Evolutionary conservation across 2,888 invertebrate species (phyloP).

Genomic region (Dastarcus helophoroides): DNA sequence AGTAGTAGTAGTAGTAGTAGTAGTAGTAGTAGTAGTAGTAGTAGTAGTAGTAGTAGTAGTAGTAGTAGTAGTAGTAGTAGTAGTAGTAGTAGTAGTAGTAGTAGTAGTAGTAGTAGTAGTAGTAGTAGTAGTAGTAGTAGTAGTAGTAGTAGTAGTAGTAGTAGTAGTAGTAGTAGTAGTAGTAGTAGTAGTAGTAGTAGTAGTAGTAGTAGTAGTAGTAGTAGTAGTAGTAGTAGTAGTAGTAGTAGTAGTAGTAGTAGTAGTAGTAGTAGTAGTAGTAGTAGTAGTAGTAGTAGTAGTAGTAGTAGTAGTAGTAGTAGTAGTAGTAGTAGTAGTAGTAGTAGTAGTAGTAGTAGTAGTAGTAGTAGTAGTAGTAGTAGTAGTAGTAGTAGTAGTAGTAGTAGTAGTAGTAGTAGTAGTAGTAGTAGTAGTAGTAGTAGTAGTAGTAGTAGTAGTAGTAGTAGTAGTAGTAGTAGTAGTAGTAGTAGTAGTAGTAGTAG

Average conservation of each 20-base stretch:
- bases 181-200: constrained; percentile 2
- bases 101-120: constrained; percentile 2
- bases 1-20: constrained; percentile 2
- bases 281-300: constrained; percentile 2
- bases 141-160: constrained; percentile 2
- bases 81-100: constrained; percentile 2
- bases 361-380: constrained; percentile 2
- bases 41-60: constrained; percentile 2
- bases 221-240: constrained; percentile 2
- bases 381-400: constrained; percentile 2
- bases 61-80: constrained; percentile 2
- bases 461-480: constrained; percentile 2
- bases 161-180: constrained; percentile 2
- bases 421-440: constrained; percentile 2
- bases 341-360: constrained; percentile 2
- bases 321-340: constrained; percentile 2
- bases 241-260: constrained; percentile 2
- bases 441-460: constrained; percentile 2
- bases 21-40: constrained; percentile 2
- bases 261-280: constrained; percentile 2
- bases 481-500: constrained; percentile 2
- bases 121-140: constrained; percentile 2
- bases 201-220: constrained; percentile 2
- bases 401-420: constrained; percentile 2
- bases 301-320: constrained; percentile 2